Evolutionary conservation across 2,888 invertebrate species (phyloP).

Genomic region (Halocaridina rubra): DNA sequence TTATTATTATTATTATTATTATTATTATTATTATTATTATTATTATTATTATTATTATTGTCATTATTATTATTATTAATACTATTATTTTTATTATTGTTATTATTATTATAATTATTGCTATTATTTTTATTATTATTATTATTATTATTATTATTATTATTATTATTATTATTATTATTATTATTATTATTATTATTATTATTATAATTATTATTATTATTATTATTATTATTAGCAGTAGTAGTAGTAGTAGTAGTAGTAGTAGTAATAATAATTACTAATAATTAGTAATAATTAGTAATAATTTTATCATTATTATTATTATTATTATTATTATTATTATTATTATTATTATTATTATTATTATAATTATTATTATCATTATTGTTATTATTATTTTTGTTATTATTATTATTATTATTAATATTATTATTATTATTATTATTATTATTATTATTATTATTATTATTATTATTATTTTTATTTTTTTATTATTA

Average conservation of each 20-base stretch:
- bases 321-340: neutral
- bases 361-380: neutral
- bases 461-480: neutral
- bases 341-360: neutral
- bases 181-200: neutral
- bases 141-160: neutral
- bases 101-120: neutral
- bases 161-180: neutral
- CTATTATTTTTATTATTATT: neutral
- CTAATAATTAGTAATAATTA: neutral
- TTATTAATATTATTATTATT: neutral
- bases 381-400: no score
- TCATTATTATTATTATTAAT: neutral
- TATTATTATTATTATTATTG: neutral
- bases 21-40: neutral
- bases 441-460: neutral
- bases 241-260: neutral
- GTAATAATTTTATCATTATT: neutral
- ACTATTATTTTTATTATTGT: neutral
- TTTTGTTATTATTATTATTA: no score
- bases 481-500: neutral
- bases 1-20: neutral
- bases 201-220: neutral
- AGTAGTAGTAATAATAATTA: neutral
- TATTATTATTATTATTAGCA: neutral